Evolutionary conservation across 1,140 invertebrate species (phyloP).

Genomic region (Cheumatopsyche charites): DNA sequence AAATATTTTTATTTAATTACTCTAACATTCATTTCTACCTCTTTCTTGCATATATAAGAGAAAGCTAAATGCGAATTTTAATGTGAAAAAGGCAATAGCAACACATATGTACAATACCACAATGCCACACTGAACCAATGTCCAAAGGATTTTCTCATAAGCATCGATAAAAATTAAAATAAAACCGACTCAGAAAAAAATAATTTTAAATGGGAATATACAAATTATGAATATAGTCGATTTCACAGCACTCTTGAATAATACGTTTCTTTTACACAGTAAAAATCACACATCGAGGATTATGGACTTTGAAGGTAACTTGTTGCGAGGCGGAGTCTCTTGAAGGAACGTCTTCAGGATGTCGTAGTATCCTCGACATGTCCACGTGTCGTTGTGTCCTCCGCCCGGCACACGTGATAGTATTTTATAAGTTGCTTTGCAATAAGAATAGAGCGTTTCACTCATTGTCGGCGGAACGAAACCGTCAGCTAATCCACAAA

Average conservation of each 20-base stretch:
- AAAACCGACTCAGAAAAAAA: too few relatives aligned
- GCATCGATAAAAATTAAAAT: too few relatives aligned
- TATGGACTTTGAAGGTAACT: slow-evolving; percentile 15
- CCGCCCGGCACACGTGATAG: slow-evolving; percentile 75
- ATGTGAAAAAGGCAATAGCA: too few relatives aligned
- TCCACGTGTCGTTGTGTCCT: slow-evolving; percentile 90
- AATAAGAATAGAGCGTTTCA: slow-evolving; percentile 73
- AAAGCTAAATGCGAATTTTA: too few relatives aligned
- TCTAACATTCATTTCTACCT: too few relatives aligned
- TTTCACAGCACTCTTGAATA: background rate
- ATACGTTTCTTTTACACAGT: background rate
- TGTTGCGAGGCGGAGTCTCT: slow-evolving; percentile 49
- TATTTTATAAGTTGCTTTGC: slow-evolving; percentile 73
- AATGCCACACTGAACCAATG: too few relatives aligned
- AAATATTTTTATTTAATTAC: too few relatives aligned
- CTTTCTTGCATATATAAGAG: too few relatives aligned
- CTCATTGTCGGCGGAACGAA: slow-evolving; percentile 88
- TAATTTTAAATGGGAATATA: background rate
- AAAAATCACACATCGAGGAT: background rate
- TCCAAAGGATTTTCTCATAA: too few relatives aligned
- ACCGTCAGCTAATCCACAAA: slow-evolving; percentile 81
- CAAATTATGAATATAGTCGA: background rate
- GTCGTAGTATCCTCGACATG: slow-evolving; percentile 55
- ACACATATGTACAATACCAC: too few relatives aligned
- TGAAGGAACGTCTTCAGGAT: slow-evolving; percentile 53